Percentiles rank a stretch among this genome's conserved stretches.
phyloP scores from a whole-genome alignment of 2,888 invertebrate species.

The Drosophila borborema region DNA sequence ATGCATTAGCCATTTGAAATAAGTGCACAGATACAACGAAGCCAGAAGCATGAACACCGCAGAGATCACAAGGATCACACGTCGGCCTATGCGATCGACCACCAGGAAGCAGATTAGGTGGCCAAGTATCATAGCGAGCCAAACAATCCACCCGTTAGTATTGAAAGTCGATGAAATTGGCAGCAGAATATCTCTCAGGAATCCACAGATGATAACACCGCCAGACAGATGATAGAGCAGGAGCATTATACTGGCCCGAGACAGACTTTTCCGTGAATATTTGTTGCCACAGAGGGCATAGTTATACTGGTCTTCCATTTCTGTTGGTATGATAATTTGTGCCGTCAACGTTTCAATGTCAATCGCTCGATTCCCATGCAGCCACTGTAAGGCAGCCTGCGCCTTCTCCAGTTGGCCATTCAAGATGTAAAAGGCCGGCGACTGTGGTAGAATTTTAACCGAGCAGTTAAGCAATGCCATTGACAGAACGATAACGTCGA shows the following conservation, averaged over 20 bases:
- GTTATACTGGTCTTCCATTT: too few species aligned
- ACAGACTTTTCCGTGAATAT: constrained; percentile 2
- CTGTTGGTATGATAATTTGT: background rate
- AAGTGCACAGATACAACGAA: background rate
- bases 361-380: constrained; percentile 19
- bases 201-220: background rate
- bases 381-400: background rate
- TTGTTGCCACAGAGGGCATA: background rate
- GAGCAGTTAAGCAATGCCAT: background rate
- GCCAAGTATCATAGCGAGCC: background rate
- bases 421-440: constrained; percentile 25
- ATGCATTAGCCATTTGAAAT: background rate
- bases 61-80: constrained; percentile 23
- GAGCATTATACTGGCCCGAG: constrained; percentile 5
- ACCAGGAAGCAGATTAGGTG: constrained; percentile 27
- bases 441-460: constrained; percentile 32
- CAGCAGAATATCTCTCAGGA: background rate
- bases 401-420: constrained; percentile 1
- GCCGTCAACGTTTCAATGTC: background rate
- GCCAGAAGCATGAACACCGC: background rate
- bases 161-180: background rate
- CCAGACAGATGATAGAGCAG: constrained; percentile 17
- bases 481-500: background rate
- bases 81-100: constrained; percentile 36
- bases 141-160: accelerated